Evolutionary conservation across 2,113 vertebrate genomes (phyloP).

Genomic region (Uria aalge): DNA sequence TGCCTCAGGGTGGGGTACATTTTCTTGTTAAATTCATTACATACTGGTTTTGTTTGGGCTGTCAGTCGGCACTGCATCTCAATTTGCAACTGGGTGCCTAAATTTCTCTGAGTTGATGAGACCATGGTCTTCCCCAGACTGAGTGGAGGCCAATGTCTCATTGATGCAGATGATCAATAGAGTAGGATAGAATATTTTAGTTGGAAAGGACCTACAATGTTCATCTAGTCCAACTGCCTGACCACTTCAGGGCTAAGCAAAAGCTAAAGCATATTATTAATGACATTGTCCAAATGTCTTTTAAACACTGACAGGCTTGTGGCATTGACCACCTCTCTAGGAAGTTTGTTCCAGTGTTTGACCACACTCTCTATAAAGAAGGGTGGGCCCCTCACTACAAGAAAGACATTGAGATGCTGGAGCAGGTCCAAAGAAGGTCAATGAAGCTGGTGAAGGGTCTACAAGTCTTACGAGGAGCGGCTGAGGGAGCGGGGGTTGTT

Average conservation of each 20-base stretch:
- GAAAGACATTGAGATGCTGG: background rate
- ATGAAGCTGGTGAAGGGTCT: background rate
- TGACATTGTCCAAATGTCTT: background rate
- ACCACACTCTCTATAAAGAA: background rate
- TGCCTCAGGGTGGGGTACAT: background rate
- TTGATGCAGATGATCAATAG: background rate
- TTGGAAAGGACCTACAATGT: background rate
- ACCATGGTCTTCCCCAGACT: background rate
- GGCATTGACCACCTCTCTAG: background rate
- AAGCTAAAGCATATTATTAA: background rate
- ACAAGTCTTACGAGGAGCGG: background rate
- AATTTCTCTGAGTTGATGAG: background rate
- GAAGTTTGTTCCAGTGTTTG: background rate
- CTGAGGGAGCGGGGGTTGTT: background rate
- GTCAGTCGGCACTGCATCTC: background rate
- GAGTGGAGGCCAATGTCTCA: background rate
- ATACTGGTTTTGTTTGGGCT: background rate
- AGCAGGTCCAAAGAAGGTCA: background rate
- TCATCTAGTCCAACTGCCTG: background rate
- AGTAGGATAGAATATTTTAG: background rate
- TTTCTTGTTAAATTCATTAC: background rate
- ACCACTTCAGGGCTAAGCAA: background rate
- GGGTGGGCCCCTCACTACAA: background rate
- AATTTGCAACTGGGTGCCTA: background rate
- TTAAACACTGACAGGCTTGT: background rate